Base-by-base conservation (phyloP, 64 coral and sea anemone species). In the Astreopora myriophthalma region DNA sequence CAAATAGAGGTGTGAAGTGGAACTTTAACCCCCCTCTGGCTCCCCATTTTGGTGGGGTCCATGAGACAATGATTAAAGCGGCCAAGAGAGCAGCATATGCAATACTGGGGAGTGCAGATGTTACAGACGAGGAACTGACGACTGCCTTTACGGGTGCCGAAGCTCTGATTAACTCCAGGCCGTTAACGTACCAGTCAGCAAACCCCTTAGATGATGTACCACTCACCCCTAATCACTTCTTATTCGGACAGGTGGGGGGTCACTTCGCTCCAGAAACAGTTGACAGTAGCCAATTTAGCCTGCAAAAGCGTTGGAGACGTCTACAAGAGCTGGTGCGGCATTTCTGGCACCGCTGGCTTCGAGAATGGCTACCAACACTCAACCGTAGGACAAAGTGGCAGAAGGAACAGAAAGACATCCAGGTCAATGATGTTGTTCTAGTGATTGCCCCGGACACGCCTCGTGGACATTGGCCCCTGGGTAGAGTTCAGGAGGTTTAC, bases 61-160 rank as follows among this genome's bases (percentile, higher is more conserved):
- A 87, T n/a, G 85, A 93, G 74, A 79, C 85, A 20, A 87, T 80
- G 72, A 81, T 93, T 27, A 93, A 88, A 36, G 31, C 90, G 42
- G 90, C 90, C 8, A 86, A 86, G 26, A 85, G 42, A 62, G 20
- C 80, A 36, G 62, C 60, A 33, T 85, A 86, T 48, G 70, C 60
- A 55, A 75, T 57, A 26, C 19, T 85, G 17, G 55, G 52, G 49
- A 66, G 27, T 84, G 58, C 80, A 29, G 55, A 19, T 72, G 29
- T 72, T 12, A 72, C 29, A 3, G 69, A 72, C 35, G 69, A 34
- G 35, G 69, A 72, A 66, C 31, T 84, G 51, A 66, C 66, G 58
- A 85, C 82, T n/a, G 28, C 60, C 0, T 85, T 44, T 68, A 85
- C 82, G 10, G 82, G 62, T 40, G 61, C 61, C 0, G 82, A 85